These are phyloP conservation scores for Opisthocomus hoazin DNA, from an alignment of 2,113 vertebrate species.

Conservation along the genomic window DNA sequence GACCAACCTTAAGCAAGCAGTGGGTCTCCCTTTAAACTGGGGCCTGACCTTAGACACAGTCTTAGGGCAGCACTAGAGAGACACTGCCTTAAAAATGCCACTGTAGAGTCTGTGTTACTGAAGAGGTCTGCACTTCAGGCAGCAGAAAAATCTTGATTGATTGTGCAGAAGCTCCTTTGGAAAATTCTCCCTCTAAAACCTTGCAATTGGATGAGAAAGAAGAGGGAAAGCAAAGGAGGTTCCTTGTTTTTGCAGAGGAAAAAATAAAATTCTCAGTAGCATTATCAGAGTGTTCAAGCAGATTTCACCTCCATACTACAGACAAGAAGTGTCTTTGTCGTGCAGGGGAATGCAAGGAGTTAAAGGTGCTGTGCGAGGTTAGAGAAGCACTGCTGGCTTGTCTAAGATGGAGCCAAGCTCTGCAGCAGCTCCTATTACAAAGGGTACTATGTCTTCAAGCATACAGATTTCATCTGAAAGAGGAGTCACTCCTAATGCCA, in stretches of 20 bases:
- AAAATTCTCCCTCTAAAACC: neutral
- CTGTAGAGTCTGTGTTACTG: neutral
- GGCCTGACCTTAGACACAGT: neutral
- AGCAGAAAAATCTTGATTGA: neutral
- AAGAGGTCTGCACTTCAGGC: neutral
- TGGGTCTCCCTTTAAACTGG: neutral
- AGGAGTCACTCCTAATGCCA: neutral
- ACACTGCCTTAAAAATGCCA: rapidly evolving
- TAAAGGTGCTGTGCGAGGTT: neutral
- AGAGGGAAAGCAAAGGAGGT: rapidly evolving
- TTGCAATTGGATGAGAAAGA: neutral
- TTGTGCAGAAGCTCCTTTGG: neutral
- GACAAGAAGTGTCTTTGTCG: neutral
- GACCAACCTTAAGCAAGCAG: rapidly evolving
- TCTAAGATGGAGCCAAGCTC: neutral
- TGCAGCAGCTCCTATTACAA: neutral
- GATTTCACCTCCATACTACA: neutral
- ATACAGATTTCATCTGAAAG: neutral
- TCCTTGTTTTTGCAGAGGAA: neutral
- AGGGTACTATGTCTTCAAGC: neutral
- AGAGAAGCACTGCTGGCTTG: neutral
- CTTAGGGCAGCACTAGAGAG: neutral
- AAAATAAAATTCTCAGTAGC: neutral
- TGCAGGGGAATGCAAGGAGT: neutral
- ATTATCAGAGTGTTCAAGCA: neutral